Evolutionary conservation across 2,888 invertebrate species (phyloP).

Genomic region (Hydrotaea diabolus): DNA sequence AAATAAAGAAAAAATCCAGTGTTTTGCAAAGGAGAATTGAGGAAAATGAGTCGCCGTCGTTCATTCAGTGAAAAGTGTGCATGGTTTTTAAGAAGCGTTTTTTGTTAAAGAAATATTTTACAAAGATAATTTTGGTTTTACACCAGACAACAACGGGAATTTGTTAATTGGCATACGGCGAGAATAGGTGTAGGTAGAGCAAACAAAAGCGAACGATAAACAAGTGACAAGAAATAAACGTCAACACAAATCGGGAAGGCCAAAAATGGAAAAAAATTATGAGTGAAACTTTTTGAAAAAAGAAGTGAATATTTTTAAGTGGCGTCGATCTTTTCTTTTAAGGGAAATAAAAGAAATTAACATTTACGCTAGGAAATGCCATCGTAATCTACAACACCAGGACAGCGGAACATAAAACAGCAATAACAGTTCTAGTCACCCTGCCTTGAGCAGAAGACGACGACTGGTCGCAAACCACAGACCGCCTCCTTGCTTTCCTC

Average conservation of each 20-base stretch:
- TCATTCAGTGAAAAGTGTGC: constrained; percentile 42
- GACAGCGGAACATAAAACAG: background rate
- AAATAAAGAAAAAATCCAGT: constrained; percentile 7
- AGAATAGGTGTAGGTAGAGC: constrained; percentile 7
- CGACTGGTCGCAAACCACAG: background rate
- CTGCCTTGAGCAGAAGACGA: too few species aligned
- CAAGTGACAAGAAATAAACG: background rate
- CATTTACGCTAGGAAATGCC: too few species aligned
- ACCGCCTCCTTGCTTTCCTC: background rate
- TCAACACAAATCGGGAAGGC: background rate
- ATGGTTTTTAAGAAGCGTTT: constrained; percentile 31
- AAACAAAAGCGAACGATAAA: background rate
- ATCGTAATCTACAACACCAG: background rate
- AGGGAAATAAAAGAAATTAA: too few species aligned
- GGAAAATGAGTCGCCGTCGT: background rate
- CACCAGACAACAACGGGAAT: constrained; percentile 1
- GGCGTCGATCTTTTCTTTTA: background rate
- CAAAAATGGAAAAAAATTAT: background rate
- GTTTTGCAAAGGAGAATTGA: constrained; percentile 10
- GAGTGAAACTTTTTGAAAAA: background rate
- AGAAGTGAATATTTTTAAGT: background rate
- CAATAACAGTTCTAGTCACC: constrained; percentile 52
- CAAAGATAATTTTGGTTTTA: background rate
- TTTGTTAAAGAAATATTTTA: constrained; percentile 22
- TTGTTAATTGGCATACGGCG: background rate